phyloP scores from a whole-genome alignment of 2,113 vertebrate genomes.

The Alethe diademata region DNA sequence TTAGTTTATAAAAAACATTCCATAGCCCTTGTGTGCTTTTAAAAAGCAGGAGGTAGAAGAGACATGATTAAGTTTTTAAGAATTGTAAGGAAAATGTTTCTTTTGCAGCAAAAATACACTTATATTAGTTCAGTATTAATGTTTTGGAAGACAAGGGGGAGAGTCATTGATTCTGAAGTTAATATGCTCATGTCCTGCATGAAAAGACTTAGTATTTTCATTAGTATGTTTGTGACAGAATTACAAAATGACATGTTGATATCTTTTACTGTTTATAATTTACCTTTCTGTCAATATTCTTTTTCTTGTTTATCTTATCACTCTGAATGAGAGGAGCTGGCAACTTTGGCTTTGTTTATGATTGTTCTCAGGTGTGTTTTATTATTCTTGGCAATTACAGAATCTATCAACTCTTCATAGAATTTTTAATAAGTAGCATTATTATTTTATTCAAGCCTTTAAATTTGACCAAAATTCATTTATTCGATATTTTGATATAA shows the following conservation, averaged over 20 bases:
- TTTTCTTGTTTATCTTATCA: neutral
- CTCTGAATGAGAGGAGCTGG: neutral
- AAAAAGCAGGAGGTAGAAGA: conserved; percentile 8
- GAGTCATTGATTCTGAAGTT: neutral
- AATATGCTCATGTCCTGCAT: neutral
- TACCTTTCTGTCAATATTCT: neutral
- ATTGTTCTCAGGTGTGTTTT: conserved; percentile 10
- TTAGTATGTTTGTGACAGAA: neutral
- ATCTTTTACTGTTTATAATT: neutral
- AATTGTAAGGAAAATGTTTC: conserved; percentile 14
- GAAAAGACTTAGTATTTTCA: neutral
- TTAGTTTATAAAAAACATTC: conserved; percentile 12
- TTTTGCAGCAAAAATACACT: neutral
- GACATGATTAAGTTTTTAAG: neutral
- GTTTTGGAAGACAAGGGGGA: neutral
- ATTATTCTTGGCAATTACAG: conserved; percentile 7
- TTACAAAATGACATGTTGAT: neutral
- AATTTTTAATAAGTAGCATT: neutral
- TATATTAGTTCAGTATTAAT: neutral
- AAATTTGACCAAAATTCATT: conserved; percentile 54
- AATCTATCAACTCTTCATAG: conserved; percentile 17
- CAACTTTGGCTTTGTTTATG: neutral
- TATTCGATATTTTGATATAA: conserved; percentile 70
- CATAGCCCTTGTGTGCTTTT: neutral
- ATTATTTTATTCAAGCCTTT: conserved; percentile 29